Conservation (phyloP, 2,113 vertebrate species). For the Oncorhynchus nerka region DNA sequence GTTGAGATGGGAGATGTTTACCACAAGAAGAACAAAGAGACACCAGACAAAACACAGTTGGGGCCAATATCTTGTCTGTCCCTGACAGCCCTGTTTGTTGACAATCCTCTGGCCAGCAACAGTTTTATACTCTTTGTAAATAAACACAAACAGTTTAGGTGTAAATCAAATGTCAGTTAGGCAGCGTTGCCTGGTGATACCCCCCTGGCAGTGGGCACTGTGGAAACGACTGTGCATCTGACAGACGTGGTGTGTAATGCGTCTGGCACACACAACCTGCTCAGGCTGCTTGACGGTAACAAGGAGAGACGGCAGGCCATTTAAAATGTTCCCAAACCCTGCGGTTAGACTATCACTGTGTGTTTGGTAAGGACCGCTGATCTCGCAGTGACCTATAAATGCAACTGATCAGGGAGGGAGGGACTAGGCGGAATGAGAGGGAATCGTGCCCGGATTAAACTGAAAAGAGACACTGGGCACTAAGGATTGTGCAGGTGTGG, state of each 20-base stretch:
- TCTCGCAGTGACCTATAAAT: constrained; percentile 42
- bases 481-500: constrained; percentile 10
- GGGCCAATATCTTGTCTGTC: constrained; percentile 66
- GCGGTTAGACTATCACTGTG: constrained; percentile 28
- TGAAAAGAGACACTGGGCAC: constrained; percentile 30
- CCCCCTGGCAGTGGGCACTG: not conserved
- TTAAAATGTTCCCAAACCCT: constrained; percentile 62
- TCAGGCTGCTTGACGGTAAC: constrained; percentile 60
- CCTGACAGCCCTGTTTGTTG: constrained; percentile 59
- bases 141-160: constrained; percentile 59
- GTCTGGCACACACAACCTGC: constrained; percentile 65
- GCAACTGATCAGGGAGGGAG: constrained; percentile 27
- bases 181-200: constrained; percentile 9
- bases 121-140: constrained; percentile 60
- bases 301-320: constrained; percentile 51
- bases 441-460: constrained; percentile 36
- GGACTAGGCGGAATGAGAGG: not conserved
- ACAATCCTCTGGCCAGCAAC: constrained; percentile 53
- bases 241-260: constrained; percentile 35
- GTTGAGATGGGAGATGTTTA: constrained; percentile 15
- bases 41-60: constrained; percentile 27
- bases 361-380: constrained; percentile 36
- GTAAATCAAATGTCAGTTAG: constrained; percentile 53
- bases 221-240: constrained; percentile 26
- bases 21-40: not conserved